A percentile compares a stretch with the other conserved stretches of the same genome.
Evolutionary conservation across 1,140 invertebrate genomes (phyloP).

Genomic region (Caerostris darwini): DNA sequence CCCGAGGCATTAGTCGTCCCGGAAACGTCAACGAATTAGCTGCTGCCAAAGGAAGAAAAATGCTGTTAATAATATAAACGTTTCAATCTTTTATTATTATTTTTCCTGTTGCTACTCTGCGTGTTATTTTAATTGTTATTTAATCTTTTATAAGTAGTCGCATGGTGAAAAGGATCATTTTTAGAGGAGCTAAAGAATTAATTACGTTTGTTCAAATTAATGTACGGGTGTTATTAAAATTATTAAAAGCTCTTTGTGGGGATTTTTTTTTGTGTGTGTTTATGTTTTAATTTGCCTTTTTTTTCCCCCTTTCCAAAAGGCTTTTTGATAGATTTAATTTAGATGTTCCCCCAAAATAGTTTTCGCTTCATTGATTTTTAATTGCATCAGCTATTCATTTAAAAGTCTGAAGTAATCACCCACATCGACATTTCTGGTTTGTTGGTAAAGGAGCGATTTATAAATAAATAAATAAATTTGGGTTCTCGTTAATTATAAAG

Average conservation of each 20-base stretch:
- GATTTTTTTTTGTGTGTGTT: neutral
- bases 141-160: neutral
- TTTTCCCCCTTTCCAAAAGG: neutral
- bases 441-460: neutral
- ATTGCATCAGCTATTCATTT: neutral
- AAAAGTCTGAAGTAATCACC: neutral
- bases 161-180: neutral
- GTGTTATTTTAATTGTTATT: conserved; percentile 26
- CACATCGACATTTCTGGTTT: neutral
- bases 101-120: neutral
- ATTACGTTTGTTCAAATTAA: conserved; percentile 13
- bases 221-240: neutral
- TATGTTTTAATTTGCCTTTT: neutral
- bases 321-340: neutral
- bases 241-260: neutral
- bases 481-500: neutral
- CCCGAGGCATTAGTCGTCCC: conserved; percentile 28
- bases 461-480: neutral
- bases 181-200: neutral
- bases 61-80: conserved; percentile 43
- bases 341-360: neutral
- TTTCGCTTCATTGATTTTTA: neutral
- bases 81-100: neutral
- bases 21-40: conserved; percentile 50
- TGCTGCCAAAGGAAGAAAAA: neutral